These are phyloP conservation scores for Lamellibrachia columna DNA, from an alignment of 2,888 invertebrate genomes.

Conservation along the genomic window DNA sequence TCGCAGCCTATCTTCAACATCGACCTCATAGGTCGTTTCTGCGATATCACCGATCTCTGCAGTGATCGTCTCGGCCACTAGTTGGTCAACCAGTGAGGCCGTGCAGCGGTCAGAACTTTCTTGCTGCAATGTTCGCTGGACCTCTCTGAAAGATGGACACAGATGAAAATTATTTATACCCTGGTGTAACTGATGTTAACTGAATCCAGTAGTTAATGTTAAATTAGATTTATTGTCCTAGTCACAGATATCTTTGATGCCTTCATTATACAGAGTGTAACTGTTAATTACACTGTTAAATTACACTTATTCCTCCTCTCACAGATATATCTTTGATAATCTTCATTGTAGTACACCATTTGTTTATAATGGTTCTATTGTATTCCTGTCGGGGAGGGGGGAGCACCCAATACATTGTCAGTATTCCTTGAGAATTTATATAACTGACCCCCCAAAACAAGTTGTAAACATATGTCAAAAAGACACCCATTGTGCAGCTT, in stretches of 20 bases:
- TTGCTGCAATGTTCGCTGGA: slow-evolving; percentile 45
- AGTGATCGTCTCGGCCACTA: slow-evolving; percentile 29
- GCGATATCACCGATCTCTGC: slow-evolving; percentile 41
- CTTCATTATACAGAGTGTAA: too few relatives aligned
- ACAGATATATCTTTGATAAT: not conserved
- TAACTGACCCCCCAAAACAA: too few relatives aligned
- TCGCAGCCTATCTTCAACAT: slow-evolving; percentile 53
- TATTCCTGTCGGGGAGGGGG: too few relatives aligned
- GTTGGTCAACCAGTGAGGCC: slow-evolving; percentile 24
- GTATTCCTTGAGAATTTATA: too few relatives aligned
- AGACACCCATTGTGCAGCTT: too few relatives aligned
- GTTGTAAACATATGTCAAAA: too few relatives aligned
- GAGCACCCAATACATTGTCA: too few relatives aligned
- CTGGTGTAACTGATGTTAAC: not conserved
- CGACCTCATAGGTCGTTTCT: slow-evolving; percentile 51
- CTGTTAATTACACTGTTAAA: too few relatives aligned
- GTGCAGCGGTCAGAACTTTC: slow-evolving; percentile 44
- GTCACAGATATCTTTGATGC: too few relatives aligned
- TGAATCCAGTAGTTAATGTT: not conserved
- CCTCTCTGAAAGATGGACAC: slow-evolving; percentile 22
- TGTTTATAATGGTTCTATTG: not conserved
- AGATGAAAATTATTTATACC: not conserved
- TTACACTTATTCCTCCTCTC: not conserved
- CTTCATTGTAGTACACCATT: not conserved
- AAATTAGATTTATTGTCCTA: too few relatives aligned